Percentiles rank a stretch among this genome's conserved stretches.
Evolutionary conservation across 2,888 invertebrate species (phyloP).

Genomic region (Drosophila planitibia): DNA sequence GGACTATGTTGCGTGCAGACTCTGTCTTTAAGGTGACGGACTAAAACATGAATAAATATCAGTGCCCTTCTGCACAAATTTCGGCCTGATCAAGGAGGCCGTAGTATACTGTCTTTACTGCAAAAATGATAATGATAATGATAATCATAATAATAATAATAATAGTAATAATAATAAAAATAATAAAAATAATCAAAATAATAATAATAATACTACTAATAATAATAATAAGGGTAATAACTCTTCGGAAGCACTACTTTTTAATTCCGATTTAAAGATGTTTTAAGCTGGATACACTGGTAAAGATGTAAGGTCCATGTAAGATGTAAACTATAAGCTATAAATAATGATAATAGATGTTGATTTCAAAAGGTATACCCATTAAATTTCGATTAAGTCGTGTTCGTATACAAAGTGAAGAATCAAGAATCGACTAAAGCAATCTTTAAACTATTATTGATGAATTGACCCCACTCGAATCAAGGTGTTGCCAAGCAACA

Average conservation of each 20-base stretch:
- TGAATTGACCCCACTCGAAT: constrained; percentile 18
- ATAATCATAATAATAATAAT: neutral
- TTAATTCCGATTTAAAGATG: neutral
- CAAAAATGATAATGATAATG: neutral
- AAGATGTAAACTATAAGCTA: neutral
- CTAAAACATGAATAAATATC: neutral
- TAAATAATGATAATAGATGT: neutral
- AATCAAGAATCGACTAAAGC: neutral
- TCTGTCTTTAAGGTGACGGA: neutral
- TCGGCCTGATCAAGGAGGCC: neutral
- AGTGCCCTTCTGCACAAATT: neutral
- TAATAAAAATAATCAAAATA: too few species aligned
- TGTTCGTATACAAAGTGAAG: neutral
- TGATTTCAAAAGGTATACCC: neutral
- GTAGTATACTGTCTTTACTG: neutral
- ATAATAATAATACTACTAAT: neutral
- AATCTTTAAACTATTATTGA: neutral
- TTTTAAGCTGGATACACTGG: neutral
- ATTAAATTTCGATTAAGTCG: neutral
- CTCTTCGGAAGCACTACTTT: neutral
- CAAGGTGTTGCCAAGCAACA: constrained; percentile 44
- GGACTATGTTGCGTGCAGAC: neutral
- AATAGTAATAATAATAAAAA: too few species aligned
- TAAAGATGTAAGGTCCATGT: neutral
- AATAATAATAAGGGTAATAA: neutral